phyloP scores from a whole-genome alignment of 2,888 invertebrate genomes.

The Drosophila diplacantha region DNA sequence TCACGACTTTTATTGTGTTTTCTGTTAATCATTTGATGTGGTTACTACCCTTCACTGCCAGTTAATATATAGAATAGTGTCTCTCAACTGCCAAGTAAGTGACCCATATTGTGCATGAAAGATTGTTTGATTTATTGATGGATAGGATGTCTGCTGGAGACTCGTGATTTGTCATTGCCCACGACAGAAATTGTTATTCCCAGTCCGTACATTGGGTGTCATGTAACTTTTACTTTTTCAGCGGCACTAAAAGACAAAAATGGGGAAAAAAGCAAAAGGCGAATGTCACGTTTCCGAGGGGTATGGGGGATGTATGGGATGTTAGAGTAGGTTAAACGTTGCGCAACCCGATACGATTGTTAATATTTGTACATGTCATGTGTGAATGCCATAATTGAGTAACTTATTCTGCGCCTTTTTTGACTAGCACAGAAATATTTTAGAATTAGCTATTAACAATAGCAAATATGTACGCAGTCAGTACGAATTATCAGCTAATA shows the following conservation, averaged over 20 bases:
- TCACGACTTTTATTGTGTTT: not conserved
- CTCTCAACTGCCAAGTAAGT: not conserved
- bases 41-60: not conserved
- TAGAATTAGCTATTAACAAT: not conserved
- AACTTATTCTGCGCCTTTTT: slow-evolving; percentile 9
- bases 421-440: not conserved
- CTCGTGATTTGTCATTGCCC: slow-evolving; percentile 42
- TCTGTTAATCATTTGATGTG: not conserved
- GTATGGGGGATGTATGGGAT: slow-evolving; percentile 16
- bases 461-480: not conserved
- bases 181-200: slow-evolving; percentile 40
- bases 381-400: slow-evolving; percentile 44
- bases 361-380: slow-evolving; percentile 58
- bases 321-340: slow-evolving; percentile 36
- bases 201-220: slow-evolving; percentile 44
- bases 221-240: slow-evolving; percentile 69
- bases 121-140: slow-evolving; percentile 32
- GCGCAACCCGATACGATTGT: slow-evolving; percentile 51
- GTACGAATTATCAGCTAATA: not conserved
- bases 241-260: slow-evolving; percentile 30
- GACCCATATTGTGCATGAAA: slow-evolving; percentile 17
- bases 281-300: slow-evolving; percentile 54
- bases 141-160: slow-evolving; percentile 17
- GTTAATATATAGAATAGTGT: not conserved
- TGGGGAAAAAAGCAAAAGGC: slow-evolving; percentile 25